Conservation (phyloP, 1,140 invertebrate genomes). For the Tribolium castaneum region DNA sequence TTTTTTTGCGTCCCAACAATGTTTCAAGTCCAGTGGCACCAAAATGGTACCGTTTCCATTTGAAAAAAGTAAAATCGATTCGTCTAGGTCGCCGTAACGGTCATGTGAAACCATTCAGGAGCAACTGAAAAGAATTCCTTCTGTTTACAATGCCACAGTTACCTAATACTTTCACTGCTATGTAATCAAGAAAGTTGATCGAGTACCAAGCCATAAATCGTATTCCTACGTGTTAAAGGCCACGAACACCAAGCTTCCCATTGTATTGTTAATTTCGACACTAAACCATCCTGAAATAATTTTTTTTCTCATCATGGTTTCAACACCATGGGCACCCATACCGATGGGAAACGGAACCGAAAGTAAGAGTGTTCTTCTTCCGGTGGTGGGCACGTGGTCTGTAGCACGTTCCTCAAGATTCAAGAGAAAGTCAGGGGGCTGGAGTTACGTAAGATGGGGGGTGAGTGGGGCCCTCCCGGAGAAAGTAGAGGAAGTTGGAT, state of each 20-base stretch:
- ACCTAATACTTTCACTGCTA: slow-evolving; percentile 20
- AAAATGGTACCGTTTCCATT: not conserved
- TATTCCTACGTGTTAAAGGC: not conserved
- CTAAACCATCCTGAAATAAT: not conserved
- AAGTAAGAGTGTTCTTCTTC: slow-evolving; percentile 4
- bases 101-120: not conserved
- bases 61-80: not conserved
- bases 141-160: slow-evolving; percentile 16
- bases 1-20: no score
- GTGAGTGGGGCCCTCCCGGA: slow-evolving; percentile 6
- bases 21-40: not conserved
- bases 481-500: slow-evolving; percentile 32
- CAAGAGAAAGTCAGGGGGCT: slow-evolving; percentile 3
- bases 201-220: no score
- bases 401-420: not conserved
- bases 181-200: slow-evolving; percentile 12
- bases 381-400: slow-evolving; percentile 3
- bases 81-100: not conserved
- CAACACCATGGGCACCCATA: not conserved
- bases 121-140: not conserved
- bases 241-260: not conserved
- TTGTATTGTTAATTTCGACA: not conserved
- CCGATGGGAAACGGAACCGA: not conserved
- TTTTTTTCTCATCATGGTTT: not conserved
- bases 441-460: slow-evolving; percentile 5